Conservation (phyloP, 2,797 vertebrate species). For the Muraenolepis orangiensis region DNA sequence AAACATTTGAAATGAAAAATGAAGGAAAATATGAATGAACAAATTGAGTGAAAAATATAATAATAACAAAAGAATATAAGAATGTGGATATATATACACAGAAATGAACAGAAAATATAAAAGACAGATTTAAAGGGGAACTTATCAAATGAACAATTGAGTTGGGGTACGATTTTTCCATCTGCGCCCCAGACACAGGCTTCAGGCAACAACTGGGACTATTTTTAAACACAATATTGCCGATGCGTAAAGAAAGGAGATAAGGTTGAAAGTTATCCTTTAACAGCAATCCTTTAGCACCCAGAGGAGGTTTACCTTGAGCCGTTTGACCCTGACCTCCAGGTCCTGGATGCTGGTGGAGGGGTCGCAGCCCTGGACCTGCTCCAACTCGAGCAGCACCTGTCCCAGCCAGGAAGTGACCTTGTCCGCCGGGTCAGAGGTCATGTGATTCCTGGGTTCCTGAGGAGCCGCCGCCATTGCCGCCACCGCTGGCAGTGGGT, state of each 20-base stretch:
- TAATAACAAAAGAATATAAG: not conserved
- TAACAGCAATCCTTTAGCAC: too few relatives aligned
- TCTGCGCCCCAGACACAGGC: too few relatives aligned
- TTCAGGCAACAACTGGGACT: too few relatives aligned
- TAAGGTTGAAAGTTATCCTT: too few relatives aligned
- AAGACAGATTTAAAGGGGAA: too few relatives aligned
- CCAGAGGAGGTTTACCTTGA: conserved; percentile 86
- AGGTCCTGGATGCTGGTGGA: conserved; percentile 66
- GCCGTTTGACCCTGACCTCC: conserved; percentile 73
- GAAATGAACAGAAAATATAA: not conserved
- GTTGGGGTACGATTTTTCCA: too few relatives aligned
- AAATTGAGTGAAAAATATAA: too few relatives aligned
- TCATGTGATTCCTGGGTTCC: conserved; percentile 69
- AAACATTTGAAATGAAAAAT: too few relatives aligned
- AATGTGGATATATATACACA: not conserved
- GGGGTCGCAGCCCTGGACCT: conserved; percentile 58
- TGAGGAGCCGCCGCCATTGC: conserved; percentile 57
- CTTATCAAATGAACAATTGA: too few relatives aligned
- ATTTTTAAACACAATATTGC: too few relatives aligned
- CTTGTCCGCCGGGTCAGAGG: conserved; percentile 76
- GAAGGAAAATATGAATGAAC: too few relatives aligned
- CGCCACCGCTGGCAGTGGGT: conserved; percentile 62
- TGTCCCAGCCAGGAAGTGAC: conserved; percentile 81
- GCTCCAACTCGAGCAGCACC: conserved; percentile 76
- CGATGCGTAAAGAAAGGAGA: too few relatives aligned